These are phyloP conservation scores for Mastigias papua DNA, from an alignment of 30 jellyfish, hydroid and myxozoan species.

Conservation along the genomic window DNA sequence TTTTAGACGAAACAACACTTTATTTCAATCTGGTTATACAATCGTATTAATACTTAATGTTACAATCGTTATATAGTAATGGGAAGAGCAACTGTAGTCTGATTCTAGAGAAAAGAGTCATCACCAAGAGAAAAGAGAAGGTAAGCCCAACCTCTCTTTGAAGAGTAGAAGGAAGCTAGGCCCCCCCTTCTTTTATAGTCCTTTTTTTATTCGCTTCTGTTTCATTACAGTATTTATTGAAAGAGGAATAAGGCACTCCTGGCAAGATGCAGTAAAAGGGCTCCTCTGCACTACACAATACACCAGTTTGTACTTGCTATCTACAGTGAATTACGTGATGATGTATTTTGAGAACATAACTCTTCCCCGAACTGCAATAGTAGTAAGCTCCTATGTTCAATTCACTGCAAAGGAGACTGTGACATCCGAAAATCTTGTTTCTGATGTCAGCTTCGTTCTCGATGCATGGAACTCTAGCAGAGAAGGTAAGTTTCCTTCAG, in stretches of 20 bases:
- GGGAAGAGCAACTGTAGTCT: no score
- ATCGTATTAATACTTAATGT: no score
- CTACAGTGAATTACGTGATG: background rate
- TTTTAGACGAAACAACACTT: no score
- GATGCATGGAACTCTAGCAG: background rate
- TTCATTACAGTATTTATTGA: background rate
- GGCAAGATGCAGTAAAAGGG: constrained; percentile 1
- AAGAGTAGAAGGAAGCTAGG: no score
- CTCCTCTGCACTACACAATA: background rate
- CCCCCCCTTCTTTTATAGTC: no score
- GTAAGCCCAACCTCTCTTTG: no score
- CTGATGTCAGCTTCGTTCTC: constrained; percentile 1
- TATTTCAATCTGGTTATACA: no score
- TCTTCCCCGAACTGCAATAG: background rate
- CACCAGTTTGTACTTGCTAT: background rate
- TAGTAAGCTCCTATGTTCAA: constrained; percentile 13
- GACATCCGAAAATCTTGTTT: background rate
- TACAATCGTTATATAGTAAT: no score
- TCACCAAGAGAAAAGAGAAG: no score
- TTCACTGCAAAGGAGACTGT: background rate
- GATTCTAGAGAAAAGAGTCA: no score
- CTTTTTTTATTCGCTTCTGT: no score
- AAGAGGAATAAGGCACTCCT: background rate
- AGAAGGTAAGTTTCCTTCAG: constrained; percentile 2
- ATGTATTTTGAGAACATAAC: constrained; percentile 4